Conservation (phyloP, 1,140 invertebrate species). For the Thaumetopoea pityocampa region DNA sequence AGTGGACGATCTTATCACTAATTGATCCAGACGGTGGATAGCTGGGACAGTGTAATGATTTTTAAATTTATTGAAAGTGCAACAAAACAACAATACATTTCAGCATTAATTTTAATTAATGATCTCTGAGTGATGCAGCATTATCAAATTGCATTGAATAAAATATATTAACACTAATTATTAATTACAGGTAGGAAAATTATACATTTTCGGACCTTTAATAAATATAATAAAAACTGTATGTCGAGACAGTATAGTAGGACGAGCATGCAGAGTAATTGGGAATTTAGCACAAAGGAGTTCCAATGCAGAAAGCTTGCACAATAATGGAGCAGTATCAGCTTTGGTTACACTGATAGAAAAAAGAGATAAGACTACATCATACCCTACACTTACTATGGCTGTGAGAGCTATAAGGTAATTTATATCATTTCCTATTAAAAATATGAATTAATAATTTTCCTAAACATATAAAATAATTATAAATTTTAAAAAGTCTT, state of each 20-base stretch:
- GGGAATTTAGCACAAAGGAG: slow-evolving; percentile 66
- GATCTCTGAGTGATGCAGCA: not conserved
- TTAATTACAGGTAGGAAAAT: slow-evolving; percentile 57
- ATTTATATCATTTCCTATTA: slow-evolving; percentile 10
- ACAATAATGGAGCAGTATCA: slow-evolving; percentile 59
- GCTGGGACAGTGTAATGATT: too few relatives aligned
- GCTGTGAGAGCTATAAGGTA: slow-evolving; percentile 74
- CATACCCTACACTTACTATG: slow-evolving; percentile 68
- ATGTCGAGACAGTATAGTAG: slow-evolving; percentile 65
- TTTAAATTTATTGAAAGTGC: too few relatives aligned
- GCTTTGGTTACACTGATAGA: slow-evolving; percentile 61
- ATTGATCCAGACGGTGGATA: too few relatives aligned
- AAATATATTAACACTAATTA: slow-evolving; percentile 7
- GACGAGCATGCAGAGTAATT: slow-evolving; percentile 65
- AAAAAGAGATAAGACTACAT: slow-evolving; percentile 62
- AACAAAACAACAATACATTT: slow-evolving; percentile 4
- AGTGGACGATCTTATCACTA: too few relatives aligned
- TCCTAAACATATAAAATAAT: too few relatives aligned
- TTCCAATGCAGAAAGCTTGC: slow-evolving; percentile 60
- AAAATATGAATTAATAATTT: too few relatives aligned
- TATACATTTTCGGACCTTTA: slow-evolving; percentile 53
- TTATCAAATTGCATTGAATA: not conserved
- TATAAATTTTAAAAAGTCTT: too few relatives aligned
- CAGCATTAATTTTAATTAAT: not conserved
- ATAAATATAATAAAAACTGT: slow-evolving; percentile 66